Evolutionary conservation across 2,888 invertebrate species (phyloP).

Genomic region (Euphydryas editha): DNA sequence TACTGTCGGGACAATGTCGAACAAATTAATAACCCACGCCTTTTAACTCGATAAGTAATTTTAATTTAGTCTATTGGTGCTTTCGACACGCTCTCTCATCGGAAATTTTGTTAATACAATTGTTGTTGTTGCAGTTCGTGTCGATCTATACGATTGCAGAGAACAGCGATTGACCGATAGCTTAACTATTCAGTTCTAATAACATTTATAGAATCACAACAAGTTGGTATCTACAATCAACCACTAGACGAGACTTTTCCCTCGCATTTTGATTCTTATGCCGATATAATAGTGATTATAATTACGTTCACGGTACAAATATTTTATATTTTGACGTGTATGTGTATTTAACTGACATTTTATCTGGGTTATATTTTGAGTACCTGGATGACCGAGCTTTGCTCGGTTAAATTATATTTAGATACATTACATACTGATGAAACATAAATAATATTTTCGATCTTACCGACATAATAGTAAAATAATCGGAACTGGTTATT

Average conservation of each 20-base stretch:
- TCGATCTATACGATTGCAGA: conserved; percentile 59
- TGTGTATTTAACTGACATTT: conserved; percentile 34
- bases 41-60: conserved; percentile 70
- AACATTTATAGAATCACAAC: conserved; percentile 50
- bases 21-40: conserved; percentile 80
- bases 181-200: conserved; percentile 57
- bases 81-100: conserved; percentile 61
- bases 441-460: too few relatives aligned
- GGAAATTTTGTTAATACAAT: conserved; percentile 61
- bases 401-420: too few relatives aligned
- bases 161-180: conserved; percentile 51
- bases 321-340: conserved; percentile 2
- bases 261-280: conserved; percentile 15
- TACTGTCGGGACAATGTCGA: conserved; percentile 63
- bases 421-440: too few relatives aligned
- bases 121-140: conserved; percentile 59
- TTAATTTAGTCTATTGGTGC: conserved; percentile 67
- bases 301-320: background rate
- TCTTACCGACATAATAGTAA: too few relatives aligned
- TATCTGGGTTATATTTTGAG: conserved; percentile 55
- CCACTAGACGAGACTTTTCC: background rate
- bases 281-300: background rate
- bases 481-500: too few relatives aligned
- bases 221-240: conserved; percentile 16
- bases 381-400: too few relatives aligned